These are phyloP conservation scores for Prenolepis imparis DNA, from an alignment of 2,888 invertebrate species.

Conservation along the genomic window DNA sequence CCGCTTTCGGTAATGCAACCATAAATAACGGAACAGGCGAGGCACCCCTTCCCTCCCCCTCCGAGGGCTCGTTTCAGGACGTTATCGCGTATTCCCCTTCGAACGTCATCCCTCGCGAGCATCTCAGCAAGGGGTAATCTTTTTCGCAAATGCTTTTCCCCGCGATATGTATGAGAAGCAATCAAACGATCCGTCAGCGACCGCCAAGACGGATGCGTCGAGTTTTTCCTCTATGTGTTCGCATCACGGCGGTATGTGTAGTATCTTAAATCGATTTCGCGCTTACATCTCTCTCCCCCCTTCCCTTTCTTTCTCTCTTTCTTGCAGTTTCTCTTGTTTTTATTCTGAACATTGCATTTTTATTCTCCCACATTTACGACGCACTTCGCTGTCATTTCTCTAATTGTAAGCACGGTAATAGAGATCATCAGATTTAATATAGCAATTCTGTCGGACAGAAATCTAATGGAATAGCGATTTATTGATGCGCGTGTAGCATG, in stretches of 20 bases:
- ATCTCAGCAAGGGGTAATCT: slow-evolving; percentile 60
- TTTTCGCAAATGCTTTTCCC: slow-evolving; percentile 58
- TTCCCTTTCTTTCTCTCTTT: neutral
- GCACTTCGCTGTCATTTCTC: neutral
- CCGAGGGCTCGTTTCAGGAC: slow-evolving; percentile 46
- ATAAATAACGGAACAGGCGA: slow-evolving; percentile 78
- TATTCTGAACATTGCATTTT: slow-evolving; percentile 40
- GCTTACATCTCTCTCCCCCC: slow-evolving; percentile 17
- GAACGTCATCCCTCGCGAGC: slow-evolving; percentile 27
- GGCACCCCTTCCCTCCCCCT: slow-evolving; percentile 50
- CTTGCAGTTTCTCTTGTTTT: slow-evolving; percentile 32
- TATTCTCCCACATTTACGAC: slow-evolving; percentile 29
- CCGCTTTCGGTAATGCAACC: slow-evolving; percentile 77
- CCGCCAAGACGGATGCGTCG: slow-evolving; percentile 61
- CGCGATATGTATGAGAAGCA: slow-evolving; percentile 61
- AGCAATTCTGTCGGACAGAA: neutral
- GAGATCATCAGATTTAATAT: slow-evolving; percentile 18
- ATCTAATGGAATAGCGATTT: slow-evolving; percentile 15
- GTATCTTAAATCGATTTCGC: slow-evolving; percentile 50
- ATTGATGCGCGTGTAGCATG: neutral
- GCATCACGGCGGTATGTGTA: slow-evolving; percentile 9
- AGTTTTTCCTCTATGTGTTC: slow-evolving; percentile 54
- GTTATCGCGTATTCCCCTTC: slow-evolving; percentile 49
- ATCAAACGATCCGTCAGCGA: slow-evolving; percentile 73
- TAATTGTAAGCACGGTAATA: neutral